Percentiles rank a stretch among this genome's conserved stretches.
These are phyloP conservation scores for Anthophora plumipes DNA, from an alignment of 2,888 invertebrate genomes.

Conservation along the genomic window DNA sequence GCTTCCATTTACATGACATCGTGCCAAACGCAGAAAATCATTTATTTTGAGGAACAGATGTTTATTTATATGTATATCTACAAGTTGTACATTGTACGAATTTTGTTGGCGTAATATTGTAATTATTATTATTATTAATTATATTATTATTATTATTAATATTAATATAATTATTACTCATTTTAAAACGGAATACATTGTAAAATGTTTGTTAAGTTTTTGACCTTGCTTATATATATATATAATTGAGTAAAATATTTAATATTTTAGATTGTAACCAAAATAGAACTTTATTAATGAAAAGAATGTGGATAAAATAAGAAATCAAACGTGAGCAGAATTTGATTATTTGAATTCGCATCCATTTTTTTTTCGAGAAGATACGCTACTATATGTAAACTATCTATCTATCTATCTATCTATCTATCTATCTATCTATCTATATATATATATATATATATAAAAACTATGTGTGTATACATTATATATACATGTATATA, in stretches of 20 bases:
- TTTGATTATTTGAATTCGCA: constrained; percentile 54
- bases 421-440: background rate
- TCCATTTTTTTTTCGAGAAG: constrained; percentile 23
- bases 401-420: constrained; percentile 16
- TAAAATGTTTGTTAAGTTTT: constrained; percentile 85
- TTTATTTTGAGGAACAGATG: constrained; percentile 71
- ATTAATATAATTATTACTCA: constrained; percentile 74
- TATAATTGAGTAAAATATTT: constrained; percentile 78
- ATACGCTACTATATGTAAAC: background rate
- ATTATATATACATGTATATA: constrained; percentile 7
- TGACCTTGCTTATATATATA: constrained; percentile 84
- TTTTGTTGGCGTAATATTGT: constrained; percentile 78
- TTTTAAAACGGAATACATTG: constrained; percentile 78
- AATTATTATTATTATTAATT: constrained; percentile 62
- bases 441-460: constrained; percentile 19
- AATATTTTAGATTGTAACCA: constrained; percentile 84
- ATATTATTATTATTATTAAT: constrained; percentile 64
- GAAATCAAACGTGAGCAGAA: constrained; percentile 44
- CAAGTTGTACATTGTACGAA: constrained; percentile 75
- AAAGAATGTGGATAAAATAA: constrained; percentile 61
- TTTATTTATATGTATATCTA: constrained; percentile 71
- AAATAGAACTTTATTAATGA: constrained; percentile 82
- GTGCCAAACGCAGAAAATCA: constrained; percentile 78
- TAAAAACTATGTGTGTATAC: no score
- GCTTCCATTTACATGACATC: constrained; percentile 80